Conservation (phyloP, 2,888 invertebrate species). For the Thumatha senex region DNA sequence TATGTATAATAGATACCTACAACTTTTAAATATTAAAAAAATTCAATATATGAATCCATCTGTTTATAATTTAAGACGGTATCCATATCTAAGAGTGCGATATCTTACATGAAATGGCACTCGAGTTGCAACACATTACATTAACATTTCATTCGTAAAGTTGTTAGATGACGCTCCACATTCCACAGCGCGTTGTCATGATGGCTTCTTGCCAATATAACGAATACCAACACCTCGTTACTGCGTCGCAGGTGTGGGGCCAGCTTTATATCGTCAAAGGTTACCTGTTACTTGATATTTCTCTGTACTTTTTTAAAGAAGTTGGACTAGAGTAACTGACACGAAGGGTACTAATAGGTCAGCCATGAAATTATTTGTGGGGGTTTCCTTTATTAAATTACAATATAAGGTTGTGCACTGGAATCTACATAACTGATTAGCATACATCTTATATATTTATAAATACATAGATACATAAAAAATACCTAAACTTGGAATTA, state of each 20-base stretch:
- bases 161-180: slow-evolving; percentile 55
- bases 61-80: no score
- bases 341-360: background rate
- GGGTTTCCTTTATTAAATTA: no score
- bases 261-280: slow-evolving; percentile 33
- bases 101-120: slow-evolving; percentile 29
- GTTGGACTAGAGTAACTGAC: no score
- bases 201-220: slow-evolving; percentile 47
- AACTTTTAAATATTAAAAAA: no score
- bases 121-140: slow-evolving; percentile 54
- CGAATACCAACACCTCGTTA: slow-evolving; percentile 30
- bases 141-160: slow-evolving; percentile 64
- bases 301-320: background rate
- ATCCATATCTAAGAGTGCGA: background rate
- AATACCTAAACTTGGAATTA: no score
- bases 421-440: no score
- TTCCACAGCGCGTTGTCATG: slow-evolving; percentile 50
- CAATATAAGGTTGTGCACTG: no score
- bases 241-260: slow-evolving; percentile 35
- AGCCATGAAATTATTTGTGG: no score
- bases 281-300: slow-evolving; percentile 18
- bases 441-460: no score
- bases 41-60: no score
- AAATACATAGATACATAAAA: no score
- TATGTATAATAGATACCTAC: no score